Evolutionary conservation across 2,888 invertebrate genomes (phyloP).

Genomic region (Tipula helvola): DNA sequence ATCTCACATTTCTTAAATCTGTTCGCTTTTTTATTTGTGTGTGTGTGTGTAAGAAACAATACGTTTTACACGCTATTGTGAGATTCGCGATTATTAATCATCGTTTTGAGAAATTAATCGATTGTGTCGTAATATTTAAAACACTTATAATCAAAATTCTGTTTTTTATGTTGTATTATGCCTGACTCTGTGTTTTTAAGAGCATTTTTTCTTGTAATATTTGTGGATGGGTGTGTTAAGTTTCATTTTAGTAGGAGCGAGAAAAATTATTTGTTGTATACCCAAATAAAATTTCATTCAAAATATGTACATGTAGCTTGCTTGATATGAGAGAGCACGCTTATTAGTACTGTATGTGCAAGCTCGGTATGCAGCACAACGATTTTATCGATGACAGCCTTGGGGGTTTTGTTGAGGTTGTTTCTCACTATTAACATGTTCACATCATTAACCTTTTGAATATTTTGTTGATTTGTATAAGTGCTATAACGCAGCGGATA

Average conservation of each 20-base stretch:
- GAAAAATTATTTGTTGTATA: not conserved
- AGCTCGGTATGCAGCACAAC: not conserved
- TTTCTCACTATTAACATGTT: not conserved
- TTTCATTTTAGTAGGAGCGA: not conserved
- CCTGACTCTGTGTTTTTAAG: not conserved
- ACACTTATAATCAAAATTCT: not conserved
- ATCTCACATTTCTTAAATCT: not conserved
- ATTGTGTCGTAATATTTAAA: not conserved
- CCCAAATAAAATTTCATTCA: not conserved
- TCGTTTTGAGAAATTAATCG: not conserved
- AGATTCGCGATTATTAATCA: not conserved
- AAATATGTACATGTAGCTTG: too few species aligned
- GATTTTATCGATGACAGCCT: not conserved
- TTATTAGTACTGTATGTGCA: not conserved
- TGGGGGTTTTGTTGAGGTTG: not conserved
- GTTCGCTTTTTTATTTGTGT: not conserved
- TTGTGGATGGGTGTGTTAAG: not conserved
- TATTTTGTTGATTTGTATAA: not conserved
- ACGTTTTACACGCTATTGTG: not conserved
- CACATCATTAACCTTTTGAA: not conserved
- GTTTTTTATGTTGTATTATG: not conserved
- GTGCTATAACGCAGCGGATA: not conserved
- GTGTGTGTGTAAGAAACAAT: not conserved
- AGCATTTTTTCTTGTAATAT: not conserved
- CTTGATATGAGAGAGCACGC: not conserved